Conservation (phyloP, 2,113 vertebrate genomes). For the Sturnira hondurensis region DNA sequence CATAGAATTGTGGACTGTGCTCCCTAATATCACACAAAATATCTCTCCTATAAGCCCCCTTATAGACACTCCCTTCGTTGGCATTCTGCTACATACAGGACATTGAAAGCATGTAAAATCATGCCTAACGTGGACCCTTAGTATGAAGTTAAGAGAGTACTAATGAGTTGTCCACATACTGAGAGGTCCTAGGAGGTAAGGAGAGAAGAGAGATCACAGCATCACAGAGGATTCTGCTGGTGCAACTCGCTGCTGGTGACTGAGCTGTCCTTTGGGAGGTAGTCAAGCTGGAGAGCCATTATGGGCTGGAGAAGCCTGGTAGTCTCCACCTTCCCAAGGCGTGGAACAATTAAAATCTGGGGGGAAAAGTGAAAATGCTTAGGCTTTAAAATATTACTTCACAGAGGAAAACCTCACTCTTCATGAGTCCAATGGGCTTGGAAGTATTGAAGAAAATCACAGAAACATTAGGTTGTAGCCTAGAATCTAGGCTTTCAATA, state of each 20-base stretch:
- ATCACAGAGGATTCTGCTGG: background rate
- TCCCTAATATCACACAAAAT: background rate
- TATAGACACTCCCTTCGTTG: background rate
- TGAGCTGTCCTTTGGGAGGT: background rate
- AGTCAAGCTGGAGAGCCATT: background rate
- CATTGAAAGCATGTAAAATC: background rate
- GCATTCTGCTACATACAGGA: background rate
- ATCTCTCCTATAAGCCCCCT: fast-evolving
- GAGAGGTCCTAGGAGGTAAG: background rate
- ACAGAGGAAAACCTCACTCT: background rate
- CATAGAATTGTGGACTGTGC: background rate
- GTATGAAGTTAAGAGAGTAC: background rate
- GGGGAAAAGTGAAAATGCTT: background rate
- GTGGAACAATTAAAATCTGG: background rate
- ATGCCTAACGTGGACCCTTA: background rate
- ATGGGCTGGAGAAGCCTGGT: background rate
- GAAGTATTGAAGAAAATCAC: background rate
- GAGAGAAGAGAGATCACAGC: background rate
- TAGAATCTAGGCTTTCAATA: background rate
- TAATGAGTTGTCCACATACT: background rate
- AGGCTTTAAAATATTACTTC: background rate
- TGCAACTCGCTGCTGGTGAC: background rate
- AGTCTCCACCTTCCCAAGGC: background rate
- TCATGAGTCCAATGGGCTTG: background rate
- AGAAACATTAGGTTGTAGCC: background rate